Evolutionary conservation across 2,113 vertebrate genomes (phyloP), one percentile per base, ranked within the genome.

Genomic region (Falco punctatus): DNA sequence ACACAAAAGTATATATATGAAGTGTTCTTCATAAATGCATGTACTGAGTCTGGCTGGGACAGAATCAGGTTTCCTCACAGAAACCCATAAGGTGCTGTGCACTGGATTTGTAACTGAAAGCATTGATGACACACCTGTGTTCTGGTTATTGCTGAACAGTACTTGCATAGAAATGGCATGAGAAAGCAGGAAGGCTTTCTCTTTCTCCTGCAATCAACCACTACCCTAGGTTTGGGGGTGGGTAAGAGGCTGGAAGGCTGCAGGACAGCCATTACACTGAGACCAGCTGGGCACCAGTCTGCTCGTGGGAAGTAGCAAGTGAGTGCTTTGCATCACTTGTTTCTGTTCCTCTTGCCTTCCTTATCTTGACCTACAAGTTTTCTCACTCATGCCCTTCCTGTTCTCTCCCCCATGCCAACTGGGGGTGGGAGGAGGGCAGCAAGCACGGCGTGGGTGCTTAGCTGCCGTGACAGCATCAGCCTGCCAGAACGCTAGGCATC

Each of bases 41-140:
- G 14, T 15, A 22, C 22, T 3, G 32, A 48, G 27, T 7, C 32
- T 16, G 40, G 40, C 46, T 62, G 42, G 58, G 32, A 70, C 30
- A n/a, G 15, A 55, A 59, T 11, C 27, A 28, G 27, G 7, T 32
- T 14, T 57, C 23, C 66, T 6, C 55, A 7, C 44, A 35, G 69
- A 2, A 72, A 52, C 30, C 18, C 33, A 5, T 0, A 5, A 15
- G 10, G 35, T 16, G 73, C 78, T 2, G 33, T 19, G 71, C 52
- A 61, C 30, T 1, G 3, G 30, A 54, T 73, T 11, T 38, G 57
- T 9, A 6, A 35, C 42, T 16, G 6, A 2, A 20, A n/a, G 40
- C 0, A 0, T 0, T 4, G 61, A 22, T 38, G 26, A 22, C 26
- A 27, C 9, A 21, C 16, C 22, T 1, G 0, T 5, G 23, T 13